phyloP scores from a whole-genome alignment of 2,888 invertebrate species.

The Mactromeris polynyma region DNA sequence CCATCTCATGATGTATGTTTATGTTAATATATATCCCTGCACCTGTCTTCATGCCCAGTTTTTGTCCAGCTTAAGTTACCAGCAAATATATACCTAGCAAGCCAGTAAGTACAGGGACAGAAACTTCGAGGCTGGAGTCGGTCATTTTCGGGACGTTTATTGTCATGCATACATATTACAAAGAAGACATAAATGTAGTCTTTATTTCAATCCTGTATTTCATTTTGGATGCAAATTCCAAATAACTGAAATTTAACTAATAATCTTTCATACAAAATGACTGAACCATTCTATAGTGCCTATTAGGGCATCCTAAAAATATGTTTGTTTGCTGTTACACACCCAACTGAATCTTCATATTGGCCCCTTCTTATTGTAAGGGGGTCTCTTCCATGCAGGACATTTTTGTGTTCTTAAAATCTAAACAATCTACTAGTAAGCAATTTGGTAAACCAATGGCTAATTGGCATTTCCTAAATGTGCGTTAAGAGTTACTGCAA shows the following conservation, averaged over 20 bases:
- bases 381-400: no score
- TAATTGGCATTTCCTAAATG: no score
- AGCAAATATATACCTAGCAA: neutral
- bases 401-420: no score
- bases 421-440: no score
- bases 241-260: neutral
- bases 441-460: no score
- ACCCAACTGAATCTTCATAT: no score
- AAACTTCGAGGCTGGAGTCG: neutral
- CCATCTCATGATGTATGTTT: neutral
- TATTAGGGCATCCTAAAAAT: no score
- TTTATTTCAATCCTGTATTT: neutral
- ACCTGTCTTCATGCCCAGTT: neutral
- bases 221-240: neutral
- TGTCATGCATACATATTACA: neutral
- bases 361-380: no score
- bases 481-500: no score
- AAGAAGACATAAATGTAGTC: neutral
- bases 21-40: constrained; percentile 1
- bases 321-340: no score
- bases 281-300: no score
- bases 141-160: neutral
- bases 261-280: no score
- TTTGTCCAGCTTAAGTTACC: neutral
- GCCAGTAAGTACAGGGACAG: neutral